phyloP scores from a whole-genome alignment of 2,888 invertebrate species.

The Acleris holmiana region DNA sequence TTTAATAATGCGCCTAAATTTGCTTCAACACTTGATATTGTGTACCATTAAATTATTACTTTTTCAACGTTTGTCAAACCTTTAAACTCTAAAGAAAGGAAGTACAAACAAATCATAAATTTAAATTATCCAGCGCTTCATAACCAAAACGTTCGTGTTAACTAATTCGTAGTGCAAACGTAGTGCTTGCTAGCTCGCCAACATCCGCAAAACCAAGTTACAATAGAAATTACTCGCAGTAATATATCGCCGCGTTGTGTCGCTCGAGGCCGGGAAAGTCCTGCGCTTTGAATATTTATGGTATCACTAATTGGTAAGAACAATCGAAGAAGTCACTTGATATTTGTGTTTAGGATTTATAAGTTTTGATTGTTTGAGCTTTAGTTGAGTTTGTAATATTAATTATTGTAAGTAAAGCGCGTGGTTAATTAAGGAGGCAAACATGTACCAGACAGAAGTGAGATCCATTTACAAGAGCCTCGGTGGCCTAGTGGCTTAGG shows the following conservation, averaged over 20 bases:
- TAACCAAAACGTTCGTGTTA: conserved; percentile 24
- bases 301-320: conserved; percentile 34
- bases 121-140: conserved; percentile 32
- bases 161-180: conserved; percentile 34
- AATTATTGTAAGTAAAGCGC: not conserved
- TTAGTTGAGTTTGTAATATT: conserved; percentile 5
- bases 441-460: too few relatives aligned
- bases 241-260: conserved; percentile 37
- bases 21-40: too few relatives aligned
- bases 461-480: too few relatives aligned
- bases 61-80: too few relatives aligned
- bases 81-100: not conserved
- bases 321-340: conserved; percentile 26
- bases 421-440: not conserved
- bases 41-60: too few relatives aligned
- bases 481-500: too few relatives aligned
- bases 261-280: conserved; percentile 33
- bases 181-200: conserved; percentile 25
- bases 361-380: conserved; percentile 2
- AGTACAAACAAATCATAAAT: conserved; percentile 3
- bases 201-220: conserved; percentile 36
- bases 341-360: conserved; percentile 18
- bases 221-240: conserved; percentile 37
- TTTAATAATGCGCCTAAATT: too few relatives aligned
- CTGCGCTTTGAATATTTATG: conserved; percentile 32